These are phyloP conservation scores for Xiphophorus maculatus DNA, from an alignment of 2,113 vertebrate species.

Conservation along the genomic window DNA sequence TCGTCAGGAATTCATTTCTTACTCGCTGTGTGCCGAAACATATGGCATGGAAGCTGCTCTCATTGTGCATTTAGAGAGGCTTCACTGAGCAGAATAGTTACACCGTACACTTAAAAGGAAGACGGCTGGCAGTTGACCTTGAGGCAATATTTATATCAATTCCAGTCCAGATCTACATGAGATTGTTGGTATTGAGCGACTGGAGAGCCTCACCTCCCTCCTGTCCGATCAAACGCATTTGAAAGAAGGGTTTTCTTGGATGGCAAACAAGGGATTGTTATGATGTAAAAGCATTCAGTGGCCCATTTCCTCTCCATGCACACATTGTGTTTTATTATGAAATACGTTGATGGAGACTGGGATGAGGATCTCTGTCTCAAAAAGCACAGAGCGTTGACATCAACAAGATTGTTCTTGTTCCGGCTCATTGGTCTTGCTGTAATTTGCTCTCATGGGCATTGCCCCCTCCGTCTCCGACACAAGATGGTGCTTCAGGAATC, in stretches of 20 bases:
- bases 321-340: constrained; percentile 53
- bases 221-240: constrained; percentile 26
- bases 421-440: constrained; percentile 63
- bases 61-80: constrained; percentile 28
- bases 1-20: constrained; percentile 59
- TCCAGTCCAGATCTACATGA: constrained; percentile 22
- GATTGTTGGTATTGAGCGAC: constrained; percentile 8
- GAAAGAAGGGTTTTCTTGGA: constrained; percentile 20
- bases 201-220: not conserved
- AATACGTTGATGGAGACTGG: constrained; percentile 57
- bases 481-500: constrained; percentile 64
- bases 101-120: constrained; percentile 25
- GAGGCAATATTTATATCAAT: constrained; percentile 52
- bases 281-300: constrained; percentile 26
- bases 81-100: constrained; percentile 34
- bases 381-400: constrained; percentile 52
- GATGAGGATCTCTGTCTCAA: constrained; percentile 54
- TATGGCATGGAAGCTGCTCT: constrained; percentile 31
- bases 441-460: constrained; percentile 53
- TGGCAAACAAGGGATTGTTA: constrained; percentile 38
- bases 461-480: constrained; percentile 19
- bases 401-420: constrained; percentile 63
- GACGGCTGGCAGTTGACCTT: constrained; percentile 48
- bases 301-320: constrained; percentile 46
- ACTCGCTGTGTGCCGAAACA: constrained; percentile 43